Evolutionary conservation across 2,113 vertebrate genomes (phyloP).

Genomic region (Pseudonaja textilis): DNA sequence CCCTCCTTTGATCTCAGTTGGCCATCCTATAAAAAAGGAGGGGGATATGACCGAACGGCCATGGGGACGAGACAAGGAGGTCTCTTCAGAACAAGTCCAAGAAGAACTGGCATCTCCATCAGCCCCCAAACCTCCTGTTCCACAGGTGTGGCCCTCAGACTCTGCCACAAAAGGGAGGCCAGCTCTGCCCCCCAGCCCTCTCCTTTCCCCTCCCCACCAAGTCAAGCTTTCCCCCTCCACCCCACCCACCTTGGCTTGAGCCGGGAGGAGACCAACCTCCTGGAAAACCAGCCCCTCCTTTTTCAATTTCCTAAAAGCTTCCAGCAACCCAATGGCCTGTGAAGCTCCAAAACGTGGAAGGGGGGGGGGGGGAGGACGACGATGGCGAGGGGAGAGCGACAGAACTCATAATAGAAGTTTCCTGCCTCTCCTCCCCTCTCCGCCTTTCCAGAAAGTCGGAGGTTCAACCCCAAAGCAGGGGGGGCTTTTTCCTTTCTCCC

Average conservation of each 20-base stretch:
- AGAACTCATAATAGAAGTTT: neutral
- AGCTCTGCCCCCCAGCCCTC: neutral
- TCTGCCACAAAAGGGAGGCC: neutral
- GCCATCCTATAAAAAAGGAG: neutral
- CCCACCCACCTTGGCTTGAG: too few relatives aligned
- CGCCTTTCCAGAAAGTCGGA: neutral
- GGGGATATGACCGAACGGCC: neutral
- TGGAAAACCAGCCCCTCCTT: neutral
- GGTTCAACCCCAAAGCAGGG: neutral
- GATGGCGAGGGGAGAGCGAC: neutral
- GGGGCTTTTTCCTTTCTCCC: neutral
- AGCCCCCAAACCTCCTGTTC: too few relatives aligned
- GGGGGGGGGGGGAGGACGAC: neutral
- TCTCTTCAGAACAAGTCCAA: neutral
- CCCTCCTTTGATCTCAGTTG: neutral
- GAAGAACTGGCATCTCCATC: neutral
- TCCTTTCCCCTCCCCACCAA: too few relatives aligned
- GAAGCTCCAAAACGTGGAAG: neutral
- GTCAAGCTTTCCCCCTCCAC: neutral
- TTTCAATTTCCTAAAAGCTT: conserved; percentile 21
- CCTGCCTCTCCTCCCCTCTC: neutral
- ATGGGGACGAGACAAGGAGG: neutral
- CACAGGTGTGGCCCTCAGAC: neutral
- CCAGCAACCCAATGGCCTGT: conserved; percentile 6
- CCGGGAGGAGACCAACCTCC: neutral